These are phyloP conservation scores for Paradisaea rubra DNA, from an alignment of 2,113 vertebrate genomes.

Conservation along the genomic window DNA sequence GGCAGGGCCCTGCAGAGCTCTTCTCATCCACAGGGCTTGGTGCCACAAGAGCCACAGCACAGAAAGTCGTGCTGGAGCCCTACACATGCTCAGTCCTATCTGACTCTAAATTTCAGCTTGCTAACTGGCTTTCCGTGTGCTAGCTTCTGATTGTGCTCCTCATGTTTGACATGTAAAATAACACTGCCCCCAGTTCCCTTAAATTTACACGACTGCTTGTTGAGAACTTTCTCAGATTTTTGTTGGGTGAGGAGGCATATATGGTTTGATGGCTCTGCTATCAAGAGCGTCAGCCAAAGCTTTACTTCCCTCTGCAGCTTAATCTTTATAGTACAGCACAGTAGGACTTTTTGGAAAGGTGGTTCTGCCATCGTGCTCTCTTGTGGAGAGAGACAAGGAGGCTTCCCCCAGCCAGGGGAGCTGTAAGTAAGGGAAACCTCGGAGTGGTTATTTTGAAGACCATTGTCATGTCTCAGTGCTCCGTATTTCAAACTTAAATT, in stretches of 20 bases:
- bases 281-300: background rate
- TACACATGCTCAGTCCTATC: background rate
- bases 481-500: conserved; percentile 55
- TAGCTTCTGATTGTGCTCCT: background rate
- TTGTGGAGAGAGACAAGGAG: background rate
- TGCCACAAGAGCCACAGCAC: background rate
- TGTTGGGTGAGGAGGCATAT: background rate
- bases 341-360: background rate
- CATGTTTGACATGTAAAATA: accelerated
- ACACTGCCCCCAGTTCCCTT: background rate
- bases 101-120: background rate
- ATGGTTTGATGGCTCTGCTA: background rate
- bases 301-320: background rate
- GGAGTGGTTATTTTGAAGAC: conserved; percentile 41
- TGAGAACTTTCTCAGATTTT: background rate
- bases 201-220: background rate
- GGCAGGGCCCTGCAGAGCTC: background rate
- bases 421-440: background rate
- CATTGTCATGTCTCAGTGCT: background rate
- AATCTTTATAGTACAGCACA: background rate
- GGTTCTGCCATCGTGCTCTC: background rate
- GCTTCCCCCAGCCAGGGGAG: background rate
- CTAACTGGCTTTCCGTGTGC: background rate
- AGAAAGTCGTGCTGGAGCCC: background rate
- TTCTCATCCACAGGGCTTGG: background rate